These are phyloP conservation scores for Acromyrmex heyeri DNA, from an alignment of 1,140 invertebrate species.

Conservation along the genomic window DNA sequence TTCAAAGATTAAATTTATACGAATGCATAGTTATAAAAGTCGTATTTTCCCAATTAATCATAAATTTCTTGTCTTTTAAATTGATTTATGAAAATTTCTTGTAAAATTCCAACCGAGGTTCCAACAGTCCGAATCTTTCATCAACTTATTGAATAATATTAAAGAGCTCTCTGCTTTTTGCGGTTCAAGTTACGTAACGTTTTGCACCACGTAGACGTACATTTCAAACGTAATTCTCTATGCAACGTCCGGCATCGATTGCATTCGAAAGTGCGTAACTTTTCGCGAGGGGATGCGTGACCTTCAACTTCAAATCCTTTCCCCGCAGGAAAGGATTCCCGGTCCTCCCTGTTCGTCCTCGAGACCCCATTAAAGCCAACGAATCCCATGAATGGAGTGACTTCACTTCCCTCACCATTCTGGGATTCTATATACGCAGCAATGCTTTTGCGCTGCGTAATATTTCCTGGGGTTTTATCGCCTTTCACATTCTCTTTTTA, in stretches of 20 bases:
- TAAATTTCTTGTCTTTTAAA: slow-evolving; percentile 2
- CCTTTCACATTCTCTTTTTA: slow-evolving; percentile 17
- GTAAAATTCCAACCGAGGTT: not conserved
- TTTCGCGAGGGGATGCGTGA: slow-evolving; percentile 46
- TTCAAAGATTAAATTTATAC: slow-evolving; percentile 25
- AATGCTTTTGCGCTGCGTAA: slow-evolving; percentile 27
- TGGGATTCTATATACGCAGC: not conserved
- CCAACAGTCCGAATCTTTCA: not conserved
- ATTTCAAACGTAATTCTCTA: not conserved
- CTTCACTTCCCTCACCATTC: slow-evolving; percentile 9
- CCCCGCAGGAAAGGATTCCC: slow-evolving; percentile 24
- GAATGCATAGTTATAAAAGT: not conserved
- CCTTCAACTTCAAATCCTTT: slow-evolving; percentile 49
- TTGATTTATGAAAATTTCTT: not conserved
- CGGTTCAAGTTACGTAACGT: not conserved
- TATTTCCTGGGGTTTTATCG: slow-evolving; percentile 30
- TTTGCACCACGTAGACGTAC: not conserved
- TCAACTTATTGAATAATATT: slow-evolving; percentile 1
- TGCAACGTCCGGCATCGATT: slow-evolving; percentile 28
- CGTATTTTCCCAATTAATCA: not conserved
- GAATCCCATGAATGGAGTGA: slow-evolving; percentile 56
- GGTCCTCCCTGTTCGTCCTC: slow-evolving; percentile 49
- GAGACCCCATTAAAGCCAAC: slow-evolving; percentile 48
- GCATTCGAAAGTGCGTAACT: slow-evolving; percentile 9
- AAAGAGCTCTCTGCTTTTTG: not conserved